Evolutionary conservation across 2,797 vertebrate species (phyloP).

Genomic region (Valencia hispanica): DNA sequence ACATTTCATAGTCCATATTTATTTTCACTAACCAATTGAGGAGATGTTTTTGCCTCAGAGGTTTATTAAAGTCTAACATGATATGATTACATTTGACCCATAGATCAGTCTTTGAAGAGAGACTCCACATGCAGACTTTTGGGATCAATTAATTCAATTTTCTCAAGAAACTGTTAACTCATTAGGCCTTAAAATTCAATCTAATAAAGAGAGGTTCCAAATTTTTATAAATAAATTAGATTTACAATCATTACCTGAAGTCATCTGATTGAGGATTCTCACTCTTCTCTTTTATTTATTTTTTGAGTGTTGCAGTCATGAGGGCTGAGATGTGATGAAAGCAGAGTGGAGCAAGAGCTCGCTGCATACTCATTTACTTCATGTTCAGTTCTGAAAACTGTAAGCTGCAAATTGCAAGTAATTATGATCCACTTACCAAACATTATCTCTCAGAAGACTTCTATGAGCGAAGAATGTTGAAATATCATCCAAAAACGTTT

Average conservation of each 20-base stretch:
- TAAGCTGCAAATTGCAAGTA: constrained; percentile 62
- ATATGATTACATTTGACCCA: constrained; percentile 16
- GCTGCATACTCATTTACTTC: constrained; percentile 50
- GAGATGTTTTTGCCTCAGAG: constrained; percentile 18
- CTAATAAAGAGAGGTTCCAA: constrained; percentile 20
- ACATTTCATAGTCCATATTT: not conserved
- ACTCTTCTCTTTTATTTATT: not conserved
- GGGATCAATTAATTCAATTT: constrained; percentile 33
- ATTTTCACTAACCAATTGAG: constrained; percentile 11
- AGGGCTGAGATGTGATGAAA: constrained; percentile 34
- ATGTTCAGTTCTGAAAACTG: constrained; percentile 58
- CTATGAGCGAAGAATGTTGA: constrained; percentile 36
- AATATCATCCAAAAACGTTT: constrained; percentile 45
- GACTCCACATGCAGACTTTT: not conserved
- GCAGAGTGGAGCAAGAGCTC: constrained; percentile 36
- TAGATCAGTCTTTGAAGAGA: constrained; percentile 5
- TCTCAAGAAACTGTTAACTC: constrained; percentile 23
- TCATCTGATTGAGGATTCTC: constrained; percentile 14
- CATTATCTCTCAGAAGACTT: not conserved
- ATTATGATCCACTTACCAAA: constrained; percentile 70
- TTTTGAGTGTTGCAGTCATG: constrained; percentile 33
- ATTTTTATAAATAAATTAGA: constrained; percentile 26
- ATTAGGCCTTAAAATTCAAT: constrained; percentile 11
- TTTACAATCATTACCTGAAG: constrained; percentile 14
- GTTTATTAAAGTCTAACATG: constrained; percentile 17